Conservation (phyloP, 2,113 vertebrate genomes). For the Raja brachyura region DNA sequence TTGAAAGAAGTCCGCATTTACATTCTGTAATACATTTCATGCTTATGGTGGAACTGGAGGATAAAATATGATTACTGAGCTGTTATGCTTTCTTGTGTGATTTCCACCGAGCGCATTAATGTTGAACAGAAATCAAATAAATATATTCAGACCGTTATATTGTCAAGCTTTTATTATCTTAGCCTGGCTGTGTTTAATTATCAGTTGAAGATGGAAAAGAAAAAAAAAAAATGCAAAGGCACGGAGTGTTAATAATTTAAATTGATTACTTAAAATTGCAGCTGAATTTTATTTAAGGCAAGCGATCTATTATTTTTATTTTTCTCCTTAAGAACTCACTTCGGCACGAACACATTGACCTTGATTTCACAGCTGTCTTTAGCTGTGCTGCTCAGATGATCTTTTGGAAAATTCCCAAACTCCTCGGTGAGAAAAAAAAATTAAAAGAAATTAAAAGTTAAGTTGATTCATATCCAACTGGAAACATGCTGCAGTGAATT, state of each 20-base stretch:
- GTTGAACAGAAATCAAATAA: slow-evolving; percentile 23
- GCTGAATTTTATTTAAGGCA: slow-evolving; percentile 25
- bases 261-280: slow-evolving; percentile 22
- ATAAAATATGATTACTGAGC: slow-evolving; percentile 1
- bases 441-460: background rate
- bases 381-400: background rate
- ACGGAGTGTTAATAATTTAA: slow-evolving; percentile 20
- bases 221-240: slow-evolving; percentile 14
- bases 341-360: background rate
- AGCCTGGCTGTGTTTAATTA: slow-evolving; percentile 14
- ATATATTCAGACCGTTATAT: slow-evolving; percentile 6
- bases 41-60: background rate
- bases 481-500: background rate
- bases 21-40: background rate
- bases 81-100: background rate
- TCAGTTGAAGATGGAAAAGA: slow-evolving; percentile 6
- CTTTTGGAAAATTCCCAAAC: background rate
- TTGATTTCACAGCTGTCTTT: background rate
- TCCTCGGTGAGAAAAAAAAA: background rate
- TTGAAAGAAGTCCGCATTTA: background rate
- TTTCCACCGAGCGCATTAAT: background rate
- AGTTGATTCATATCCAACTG: background rate
- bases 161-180: slow-evolving; percentile 4
- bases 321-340: background rate
- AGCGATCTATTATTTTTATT: slow-evolving; percentile 13